Evolutionary conservation across 1,140 invertebrate genomes (phyloP), one percentile per base, ranked within the genome.

Genomic region (Brachionus rotundiformis): DNA sequence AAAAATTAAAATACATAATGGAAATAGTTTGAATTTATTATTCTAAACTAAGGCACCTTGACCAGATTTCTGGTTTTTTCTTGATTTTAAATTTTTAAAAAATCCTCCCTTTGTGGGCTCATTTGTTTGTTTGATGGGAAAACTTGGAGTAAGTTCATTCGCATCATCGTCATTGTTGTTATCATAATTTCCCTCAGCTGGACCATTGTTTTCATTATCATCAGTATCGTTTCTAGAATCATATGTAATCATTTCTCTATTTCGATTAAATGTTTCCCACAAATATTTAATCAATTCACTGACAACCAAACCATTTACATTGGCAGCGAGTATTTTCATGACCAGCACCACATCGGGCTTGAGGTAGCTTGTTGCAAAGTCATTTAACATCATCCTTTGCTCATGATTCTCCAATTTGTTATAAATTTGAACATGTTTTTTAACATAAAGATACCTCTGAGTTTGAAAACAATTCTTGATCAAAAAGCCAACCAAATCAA

Each of bases 281-380:
- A 90, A 83, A 71, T 88, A 87, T 19, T 88, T 85, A 73, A 90
- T 86, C 65, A 90, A 83, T 84, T 90, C 89, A 10, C 88, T 89
- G 16, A 89, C 88, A 80, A 90, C 85, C 27, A 90, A 88, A 82
- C 89, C 89, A 81, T 89, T 89, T 79, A 89, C 88, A 84, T 90
- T 90, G 82, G 89, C 88, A 16, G 88, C 88, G 31, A 90, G 88
- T 27, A 90, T 84, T 61, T 89, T 84, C 23, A 90, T 84, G 8
- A 89, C 86, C 82, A 90, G 89, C 36, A 90, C 89, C 10, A 89
- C 89, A 83, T 90, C 89, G 61, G 88, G 88, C 25, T 89, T 86
- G n/a, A 90, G 84, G 84, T 89, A 90, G 82, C 89, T 88, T 84
- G 89, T 87, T 13, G 88, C 86, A 83, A 90, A 90, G 11, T 81